Percentiles rank a stretch among this genome's conserved stretches.
phyloP scores from a whole-genome alignment of 2,113 vertebrate genomes.

The Anoura caudifer region DNA sequence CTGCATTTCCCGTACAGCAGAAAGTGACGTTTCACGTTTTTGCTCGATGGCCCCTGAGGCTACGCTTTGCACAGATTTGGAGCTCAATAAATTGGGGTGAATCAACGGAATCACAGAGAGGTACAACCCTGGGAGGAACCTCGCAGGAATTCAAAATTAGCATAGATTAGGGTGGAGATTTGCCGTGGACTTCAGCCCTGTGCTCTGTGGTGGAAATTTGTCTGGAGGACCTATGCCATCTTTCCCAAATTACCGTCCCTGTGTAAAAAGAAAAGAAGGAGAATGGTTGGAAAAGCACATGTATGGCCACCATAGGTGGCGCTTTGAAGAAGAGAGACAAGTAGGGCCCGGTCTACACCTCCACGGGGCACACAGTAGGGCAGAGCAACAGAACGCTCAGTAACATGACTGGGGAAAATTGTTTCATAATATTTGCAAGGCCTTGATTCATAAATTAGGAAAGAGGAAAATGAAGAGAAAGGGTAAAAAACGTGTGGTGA shows the following conservation, averaged over 20 bases:
- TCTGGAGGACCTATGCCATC: background rate
- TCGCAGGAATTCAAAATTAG: background rate
- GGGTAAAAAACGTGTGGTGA: background rate
- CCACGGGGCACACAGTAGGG: fast-evolving
- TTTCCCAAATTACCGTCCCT: background rate
- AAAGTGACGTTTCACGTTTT: too few relatives aligned
- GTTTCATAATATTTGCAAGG: fast-evolving
- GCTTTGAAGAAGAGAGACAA: too few relatives aligned
- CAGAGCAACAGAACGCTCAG: background rate
- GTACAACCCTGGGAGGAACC: fast-evolving
- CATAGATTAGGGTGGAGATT: background rate
- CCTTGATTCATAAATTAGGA: too few relatives aligned
- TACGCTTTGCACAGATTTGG: background rate
- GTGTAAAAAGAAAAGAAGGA: fast-evolving
- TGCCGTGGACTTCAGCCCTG: too few relatives aligned
- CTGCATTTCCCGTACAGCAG: background rate
- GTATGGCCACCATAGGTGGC: fast-evolving
- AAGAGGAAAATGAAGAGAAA: background rate
- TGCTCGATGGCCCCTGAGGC: fast-evolving
- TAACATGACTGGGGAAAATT: fast-evolving
- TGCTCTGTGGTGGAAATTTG: fast-evolving
- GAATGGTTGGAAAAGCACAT: background rate
- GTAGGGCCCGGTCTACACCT: fast-evolving
- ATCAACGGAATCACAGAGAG: fast-evolving
- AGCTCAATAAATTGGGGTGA: background rate